Evolutionary conservation across 1,140 invertebrate genomes (phyloP), one percentile per base, ranked within the genome.

Genomic region (Maconellicoccus hirsutus): DNA sequence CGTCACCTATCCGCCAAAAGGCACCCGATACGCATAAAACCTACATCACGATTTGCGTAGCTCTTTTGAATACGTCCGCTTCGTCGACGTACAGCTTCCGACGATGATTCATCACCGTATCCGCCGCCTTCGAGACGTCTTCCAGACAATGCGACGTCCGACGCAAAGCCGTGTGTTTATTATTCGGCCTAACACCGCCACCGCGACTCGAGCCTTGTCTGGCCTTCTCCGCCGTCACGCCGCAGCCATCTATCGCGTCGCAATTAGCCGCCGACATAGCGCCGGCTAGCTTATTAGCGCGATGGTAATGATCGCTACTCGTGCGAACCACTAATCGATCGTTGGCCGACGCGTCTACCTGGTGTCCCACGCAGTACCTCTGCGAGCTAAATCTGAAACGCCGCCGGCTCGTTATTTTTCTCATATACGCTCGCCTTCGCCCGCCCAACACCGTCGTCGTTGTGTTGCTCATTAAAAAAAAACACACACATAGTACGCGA

Each of bases 21-120:
- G 4, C 29, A 33, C 12, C 29, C 3, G 3, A 33, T 33, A 33
- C 42, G 42, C 2, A 8, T 4, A 52, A 33, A 52, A 89, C 88
- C 83, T 90, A 91, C 88, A 89, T 89, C 78, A 90, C 88, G 80
- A 90, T 90, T 79, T 89, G 88, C 83, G 87, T 89, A 78, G 89
- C 89, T 79, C 86, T 85, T 82, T 89, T 87, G 83, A 90, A 86
- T 75, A 89, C 88, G 78, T 87, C 87, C 74, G 86, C 85, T 82
- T 89, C 87, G 78, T 89, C 86, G 75, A 85, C 84, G 75, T 75
- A 74, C 72, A 76, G 70, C 25, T 66, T 66, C 21, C 61, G 3
- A 23, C 61, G 61, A 66, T 66, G 61, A 66, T 66, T 66, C 3
- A 66, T 22, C 21, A 22, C 25, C 25, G 10, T 22, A 2, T 66